Base-by-base conservation (phyloP, 2,113 vertebrate species). In the Clarias batrachus region DNA sequence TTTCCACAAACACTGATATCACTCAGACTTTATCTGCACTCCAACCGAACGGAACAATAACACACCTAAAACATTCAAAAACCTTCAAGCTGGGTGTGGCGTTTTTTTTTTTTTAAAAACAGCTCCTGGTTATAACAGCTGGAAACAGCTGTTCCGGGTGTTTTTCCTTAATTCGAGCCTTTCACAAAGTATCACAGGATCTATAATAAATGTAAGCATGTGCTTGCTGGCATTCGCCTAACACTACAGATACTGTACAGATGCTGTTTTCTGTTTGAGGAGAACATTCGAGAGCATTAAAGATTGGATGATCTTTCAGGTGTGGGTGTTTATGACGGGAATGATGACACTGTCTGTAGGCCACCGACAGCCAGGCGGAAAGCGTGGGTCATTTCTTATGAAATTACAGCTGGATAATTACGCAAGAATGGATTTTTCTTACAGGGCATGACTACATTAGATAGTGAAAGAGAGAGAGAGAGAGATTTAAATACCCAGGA, bases 1-100 rank as follows among this genome's bases (percentile, higher is more conserved):
- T 82, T 86, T 82, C 85, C 85, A 74, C 52, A 81, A 84, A 81
- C 77, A 81, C 68, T 25, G 33, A 63, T 73, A 80, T 60, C 48
- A 48, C 48, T 48, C 52, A 52, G 3, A 14, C 56, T 41, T 41
- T 23, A 74, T 74, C 77, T 48, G n/a, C n/a, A 9, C 62, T 54
- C 41, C 82, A 57, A 27, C 48, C 1, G 33, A 81, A 86, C 16
- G 25, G 56, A 83, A 37, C 76, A 65, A 52, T 54, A 81, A 71
- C 78, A 86, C 66, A 52, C 66, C 78, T 54, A 60, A 23, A 85
- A 33, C 12, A 14, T n/a, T 23, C 82, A 78, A 37, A 59, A 63
- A 41, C n/a, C 70, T 5, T 37, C 59, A 68, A 65, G 57, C 52
- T 68, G 63, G 76, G 76, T 80, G 48, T 80, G 84, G 23, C 74